Conservation (phyloP, 2,113 vertebrate genomes). For the Campylomormyrus numenius region DNA sequence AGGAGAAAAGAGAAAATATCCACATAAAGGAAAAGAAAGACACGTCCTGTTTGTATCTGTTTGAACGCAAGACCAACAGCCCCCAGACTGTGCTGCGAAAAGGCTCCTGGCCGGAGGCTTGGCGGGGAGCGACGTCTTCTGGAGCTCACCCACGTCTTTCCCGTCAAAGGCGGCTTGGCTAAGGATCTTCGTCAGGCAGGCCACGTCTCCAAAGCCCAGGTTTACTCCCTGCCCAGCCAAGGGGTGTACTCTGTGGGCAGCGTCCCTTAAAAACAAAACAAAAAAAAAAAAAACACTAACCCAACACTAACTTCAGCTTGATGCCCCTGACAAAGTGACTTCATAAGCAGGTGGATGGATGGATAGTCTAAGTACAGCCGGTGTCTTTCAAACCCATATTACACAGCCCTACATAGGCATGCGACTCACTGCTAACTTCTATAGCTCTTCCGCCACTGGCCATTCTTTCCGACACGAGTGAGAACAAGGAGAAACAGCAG, state of each 20-base stretch:
- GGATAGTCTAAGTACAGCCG: background rate
- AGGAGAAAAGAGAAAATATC: constrained; percentile 23
- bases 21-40: background rate
- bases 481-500: background rate
- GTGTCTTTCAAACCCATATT: background rate
- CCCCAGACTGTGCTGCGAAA: constrained; percentile 41
- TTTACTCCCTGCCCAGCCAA: constrained; percentile 95
- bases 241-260: constrained; percentile 93
- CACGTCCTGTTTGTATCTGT: constrained; percentile 29
- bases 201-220: constrained; percentile 91
- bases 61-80: constrained; percentile 38
- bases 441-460: background rate
- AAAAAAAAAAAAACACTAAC: constrained; percentile 2
- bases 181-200: constrained; percentile 72
- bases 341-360: background rate
- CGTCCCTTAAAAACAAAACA: constrained; percentile 65
- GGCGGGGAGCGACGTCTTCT: constrained; percentile 24
- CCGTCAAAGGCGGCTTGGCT: constrained; percentile 86
- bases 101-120: constrained; percentile 42
- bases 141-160: constrained; percentile 82
- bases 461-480: no score
- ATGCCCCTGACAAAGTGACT: background rate
- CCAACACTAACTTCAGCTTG: background rate
- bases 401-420: background rate
- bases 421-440: background rate